Evolutionary conservation across 2,113 vertebrate species (phyloP).

Genomic region (Hypanus sabinus): DNA sequence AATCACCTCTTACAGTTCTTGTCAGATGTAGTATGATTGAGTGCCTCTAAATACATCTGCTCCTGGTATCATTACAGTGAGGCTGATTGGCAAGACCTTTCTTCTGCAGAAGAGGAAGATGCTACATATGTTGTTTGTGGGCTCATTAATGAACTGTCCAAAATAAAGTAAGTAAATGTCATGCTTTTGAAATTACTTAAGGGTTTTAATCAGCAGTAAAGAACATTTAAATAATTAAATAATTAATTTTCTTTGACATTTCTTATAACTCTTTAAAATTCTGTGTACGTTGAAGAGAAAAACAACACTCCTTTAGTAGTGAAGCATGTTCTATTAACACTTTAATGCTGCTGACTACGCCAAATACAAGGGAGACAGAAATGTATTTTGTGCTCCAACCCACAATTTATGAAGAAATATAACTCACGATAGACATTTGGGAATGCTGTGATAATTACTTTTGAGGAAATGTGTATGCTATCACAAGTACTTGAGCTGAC

Average conservation of each 20-base stretch:
- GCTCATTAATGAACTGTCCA: constrained; percentile 70
- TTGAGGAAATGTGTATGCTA: neutral
- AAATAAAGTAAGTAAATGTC: constrained; percentile 64
- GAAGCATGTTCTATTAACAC: neutral
- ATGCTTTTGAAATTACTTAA: neutral
- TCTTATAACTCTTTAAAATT: neutral
- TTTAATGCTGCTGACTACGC: neutral
- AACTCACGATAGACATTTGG: neutral
- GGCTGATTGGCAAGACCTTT: constrained; percentile 38
- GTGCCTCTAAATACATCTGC: neutral
- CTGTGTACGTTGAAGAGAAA: neutral
- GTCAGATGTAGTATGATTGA: neutral
- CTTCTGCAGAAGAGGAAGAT: constrained; percentile 51
- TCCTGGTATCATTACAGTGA: constrained; percentile 43
- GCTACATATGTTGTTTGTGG: constrained; percentile 62
- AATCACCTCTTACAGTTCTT: too few relatives aligned
- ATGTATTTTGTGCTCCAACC: neutral
- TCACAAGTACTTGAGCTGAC: neutral
- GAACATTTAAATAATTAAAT: too few relatives aligned
- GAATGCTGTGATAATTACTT: neutral
- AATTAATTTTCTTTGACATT: neutral
- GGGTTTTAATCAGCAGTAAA: neutral
- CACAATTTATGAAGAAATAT: neutral
- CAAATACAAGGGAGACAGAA: neutral
- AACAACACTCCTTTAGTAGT: neutral